Evolutionary conservation across 2,888 invertebrate species (phyloP).

Genomic region (Nasonia oneida): DNA sequence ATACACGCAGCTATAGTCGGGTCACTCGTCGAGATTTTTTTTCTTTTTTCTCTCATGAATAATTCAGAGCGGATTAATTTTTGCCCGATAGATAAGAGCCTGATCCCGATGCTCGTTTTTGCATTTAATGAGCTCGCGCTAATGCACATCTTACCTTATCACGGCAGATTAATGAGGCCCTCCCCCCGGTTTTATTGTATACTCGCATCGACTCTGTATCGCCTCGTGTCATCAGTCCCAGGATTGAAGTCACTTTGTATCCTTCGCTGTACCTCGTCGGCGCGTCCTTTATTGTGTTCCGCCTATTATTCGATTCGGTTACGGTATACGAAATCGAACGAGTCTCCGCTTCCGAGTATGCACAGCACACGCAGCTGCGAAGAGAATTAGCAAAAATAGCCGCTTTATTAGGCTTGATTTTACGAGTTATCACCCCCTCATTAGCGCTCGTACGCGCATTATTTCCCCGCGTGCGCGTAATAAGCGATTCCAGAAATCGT

Average conservation of each 20-base stretch:
- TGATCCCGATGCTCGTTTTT: constrained; percentile 12
- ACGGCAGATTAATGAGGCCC: constrained; percentile 44
- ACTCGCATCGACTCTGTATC: not conserved
- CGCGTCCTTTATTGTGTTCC: not conserved
- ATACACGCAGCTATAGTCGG: not conserved
- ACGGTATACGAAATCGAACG: not conserved
- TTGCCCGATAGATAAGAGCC: constrained; percentile 28
- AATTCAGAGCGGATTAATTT: constrained; percentile 50
- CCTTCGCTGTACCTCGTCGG: not conserved
- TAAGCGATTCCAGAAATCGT: constrained; percentile 39
- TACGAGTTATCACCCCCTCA: constrained; percentile 7
- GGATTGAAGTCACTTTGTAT: constrained; percentile 20
- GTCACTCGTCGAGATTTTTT: not conserved
- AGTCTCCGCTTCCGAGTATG: not conserved
- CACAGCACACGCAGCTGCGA: not conserved
- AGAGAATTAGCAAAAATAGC: not conserved
- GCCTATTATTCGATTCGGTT: not conserved
- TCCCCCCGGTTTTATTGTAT: not conserved
- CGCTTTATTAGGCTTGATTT: constrained; percentile 11
- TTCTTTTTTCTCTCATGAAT: constrained; percentile 33
- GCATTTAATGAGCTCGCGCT: constrained; percentile 20
- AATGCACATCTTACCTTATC: constrained; percentile 49
- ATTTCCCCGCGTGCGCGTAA: not conserved
- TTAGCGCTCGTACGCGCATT: not conserved
- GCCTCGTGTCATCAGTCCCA: constrained; percentile 1